Base-by-base conservation (phyloP, 2,113 vertebrate genomes). In the Carettochelys insculpta region DNA sequence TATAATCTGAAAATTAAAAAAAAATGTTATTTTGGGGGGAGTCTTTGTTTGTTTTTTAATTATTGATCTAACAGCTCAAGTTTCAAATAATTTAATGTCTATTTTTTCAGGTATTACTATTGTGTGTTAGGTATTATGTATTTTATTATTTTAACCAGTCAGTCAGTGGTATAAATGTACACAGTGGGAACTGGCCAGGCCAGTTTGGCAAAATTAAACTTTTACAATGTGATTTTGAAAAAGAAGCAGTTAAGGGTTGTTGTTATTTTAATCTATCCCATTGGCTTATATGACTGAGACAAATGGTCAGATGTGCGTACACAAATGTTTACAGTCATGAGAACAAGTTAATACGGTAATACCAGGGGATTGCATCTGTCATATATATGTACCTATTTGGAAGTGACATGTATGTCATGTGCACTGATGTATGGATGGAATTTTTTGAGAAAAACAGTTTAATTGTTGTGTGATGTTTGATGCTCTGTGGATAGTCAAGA, bases 361-460 rank as follows among this genome's bases (percentile, higher is more conserved):
- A 14, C 24, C 0, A 83, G 45, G 34, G 4, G n/a, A 8, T 82
- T 92, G 17, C 29, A 25, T 84, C 8, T 68, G 65, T 65, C 52
- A 85, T 79, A 50, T 1, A 89, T 34, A 53, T 73, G 14, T 90
- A 38, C 13, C 2, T 24, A 24, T 19, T 11, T 92, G 76, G 16
- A 29, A 3, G 80, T 50, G 25, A 53, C 56, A 12, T 13, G 82
- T 80, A 84, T 38, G 1, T 79, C 76, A 86, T 65, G 27, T 83
- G 8, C 11, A 80, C 47, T 48, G 17, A 4, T 45, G 48, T 58
- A 10, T 56, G 77, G 25, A 50, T 13, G 54, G 20, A 68, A 51
- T 82, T 75, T 93, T 91, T 93, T 88, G 25, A 90, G 56, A 90
- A 68, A 8, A 19, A 6, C 56, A 52, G 53, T 78, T 83, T 5